These are phyloP conservation scores for Xiphophorus hellerii DNA, from an alignment of 2,113 vertebrate species.

Conservation along the genomic window DNA sequence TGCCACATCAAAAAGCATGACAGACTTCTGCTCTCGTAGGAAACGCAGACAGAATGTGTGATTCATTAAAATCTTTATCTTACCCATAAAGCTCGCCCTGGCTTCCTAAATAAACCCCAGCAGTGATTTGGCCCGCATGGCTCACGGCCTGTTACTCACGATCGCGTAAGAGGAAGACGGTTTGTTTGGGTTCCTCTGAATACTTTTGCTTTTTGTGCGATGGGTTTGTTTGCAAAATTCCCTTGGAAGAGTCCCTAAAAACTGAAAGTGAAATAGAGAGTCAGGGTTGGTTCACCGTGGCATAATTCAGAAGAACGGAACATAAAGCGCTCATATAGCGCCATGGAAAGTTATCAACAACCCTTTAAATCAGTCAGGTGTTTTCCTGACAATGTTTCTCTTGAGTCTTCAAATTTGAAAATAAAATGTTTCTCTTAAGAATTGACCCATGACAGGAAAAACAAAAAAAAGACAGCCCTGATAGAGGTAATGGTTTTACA, in stretches of 20 bases:
- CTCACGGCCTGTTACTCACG: constrained; percentile 33
- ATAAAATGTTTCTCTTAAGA: too few relatives aligned
- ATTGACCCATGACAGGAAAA: too few relatives aligned
- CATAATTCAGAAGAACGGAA: not conserved
- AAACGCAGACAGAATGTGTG: constrained; percentile 57
- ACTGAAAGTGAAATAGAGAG: constrained; percentile 15
- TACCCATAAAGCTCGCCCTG: constrained; percentile 35
- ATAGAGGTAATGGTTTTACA: too few relatives aligned
- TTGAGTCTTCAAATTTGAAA: too few relatives aligned
- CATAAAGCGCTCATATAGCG: too few relatives aligned
- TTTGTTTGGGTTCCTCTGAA: constrained; percentile 5
- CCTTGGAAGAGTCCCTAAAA: not conserved
- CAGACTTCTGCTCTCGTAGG: constrained; percentile 22
- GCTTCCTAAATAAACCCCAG: constrained; percentile 51
- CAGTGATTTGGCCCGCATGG: constrained; percentile 48
- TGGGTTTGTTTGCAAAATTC: not conserved
- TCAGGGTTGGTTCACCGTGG: not conserved
- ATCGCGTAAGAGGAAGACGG: not conserved
- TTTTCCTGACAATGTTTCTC: not conserved
- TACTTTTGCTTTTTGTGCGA: constrained; percentile 21
- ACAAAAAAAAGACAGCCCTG: too few relatives aligned
- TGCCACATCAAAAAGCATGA: constrained; percentile 54
- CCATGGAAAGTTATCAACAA: too few relatives aligned
- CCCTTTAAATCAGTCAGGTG: not conserved
- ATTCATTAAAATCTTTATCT: constrained; percentile 60